Evolutionary conservation across 2,113 vertebrate genomes (phyloP), one percentile per base, ranked within the genome.

Genomic region (Lates calcarifer): DNA sequence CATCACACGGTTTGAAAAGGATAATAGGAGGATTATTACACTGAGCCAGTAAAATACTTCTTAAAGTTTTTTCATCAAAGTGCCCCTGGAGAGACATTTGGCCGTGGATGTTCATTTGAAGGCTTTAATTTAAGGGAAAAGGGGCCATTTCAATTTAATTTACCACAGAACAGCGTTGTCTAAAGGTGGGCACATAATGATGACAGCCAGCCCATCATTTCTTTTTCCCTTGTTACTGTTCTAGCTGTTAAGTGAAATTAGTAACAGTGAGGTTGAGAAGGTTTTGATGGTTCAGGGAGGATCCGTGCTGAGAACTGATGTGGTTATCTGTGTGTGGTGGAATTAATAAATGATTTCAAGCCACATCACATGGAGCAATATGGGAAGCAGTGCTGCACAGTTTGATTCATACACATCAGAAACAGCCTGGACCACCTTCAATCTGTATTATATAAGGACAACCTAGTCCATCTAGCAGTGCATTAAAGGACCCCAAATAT

Each of bases 11-110:
- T 79, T 70, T 83, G 57, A 68, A 70, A 73, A 74, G 74, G 67
- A 87, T 81, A 80, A 68, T 47, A 83, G 47, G 72, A 49, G 77
- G 71, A 75, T 87, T 81, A 87, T 79, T 69, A 79, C 61, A 55
- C 51, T 74, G 41, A 81, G 61, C 66, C 61, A 53, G 73, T 68
- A 47, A 56, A 43, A 29, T 62, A 31, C 64, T 62, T 75, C 68
- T 75, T 77, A 29, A 86, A 85, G 69, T 81, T 80, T 65, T 62
- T 56, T 35, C 17, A 7, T 69, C 55, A 62, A 65, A 82, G n/a
- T 74, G 49, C 33, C 80, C 45, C 29, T 28, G 33, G 66, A 75
- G 70, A 77, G 49, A 62, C 62, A 62, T 65, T 65, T 74, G 81
- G 65, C 72, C 49, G 26, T 3, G 4, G 65, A 53, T 45, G 65